Conservation (phyloP, 2,797 vertebrate species). For the Diglossa cyanea region DNA sequence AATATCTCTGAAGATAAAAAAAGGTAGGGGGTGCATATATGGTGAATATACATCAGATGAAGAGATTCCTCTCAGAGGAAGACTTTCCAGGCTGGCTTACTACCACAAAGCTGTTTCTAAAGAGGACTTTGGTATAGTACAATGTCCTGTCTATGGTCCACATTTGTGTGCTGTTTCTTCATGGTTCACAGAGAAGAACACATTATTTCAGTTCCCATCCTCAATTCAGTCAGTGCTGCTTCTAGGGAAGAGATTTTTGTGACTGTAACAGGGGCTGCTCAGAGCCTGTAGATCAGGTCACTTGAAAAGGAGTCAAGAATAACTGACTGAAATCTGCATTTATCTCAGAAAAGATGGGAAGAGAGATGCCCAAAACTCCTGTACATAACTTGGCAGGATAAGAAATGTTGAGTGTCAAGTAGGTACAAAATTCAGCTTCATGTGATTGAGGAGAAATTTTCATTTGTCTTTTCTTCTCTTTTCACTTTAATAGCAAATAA, state of each 20-base stretch:
- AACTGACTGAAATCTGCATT: neutral
- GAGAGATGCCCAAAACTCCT: neutral
- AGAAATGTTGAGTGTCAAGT: neutral
- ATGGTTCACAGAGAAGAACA: neutral
- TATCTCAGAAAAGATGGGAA: neutral
- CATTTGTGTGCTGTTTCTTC: neutral
- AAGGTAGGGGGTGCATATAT: rapidly evolving
- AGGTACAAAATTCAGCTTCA: neutral
- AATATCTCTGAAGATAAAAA: neutral
- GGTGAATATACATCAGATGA: neutral
- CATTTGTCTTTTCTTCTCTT: neutral
- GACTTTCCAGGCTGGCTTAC: neutral
- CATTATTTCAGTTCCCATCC: neutral
- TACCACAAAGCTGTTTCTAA: neutral
- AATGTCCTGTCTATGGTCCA: neutral
- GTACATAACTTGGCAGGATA: neutral
- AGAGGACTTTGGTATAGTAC: neutral
- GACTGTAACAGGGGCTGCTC: neutral
- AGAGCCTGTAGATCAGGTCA: neutral
- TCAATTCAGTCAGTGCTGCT: neutral
- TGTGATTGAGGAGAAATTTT: neutral
- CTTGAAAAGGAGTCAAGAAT: neutral
- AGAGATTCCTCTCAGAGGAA: neutral
- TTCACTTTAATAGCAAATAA: neutral
- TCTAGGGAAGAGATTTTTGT: neutral